Base-by-base conservation (phyloP, 2,888 invertebrate species). In the Melikaiella ostensackeni region DNA sequence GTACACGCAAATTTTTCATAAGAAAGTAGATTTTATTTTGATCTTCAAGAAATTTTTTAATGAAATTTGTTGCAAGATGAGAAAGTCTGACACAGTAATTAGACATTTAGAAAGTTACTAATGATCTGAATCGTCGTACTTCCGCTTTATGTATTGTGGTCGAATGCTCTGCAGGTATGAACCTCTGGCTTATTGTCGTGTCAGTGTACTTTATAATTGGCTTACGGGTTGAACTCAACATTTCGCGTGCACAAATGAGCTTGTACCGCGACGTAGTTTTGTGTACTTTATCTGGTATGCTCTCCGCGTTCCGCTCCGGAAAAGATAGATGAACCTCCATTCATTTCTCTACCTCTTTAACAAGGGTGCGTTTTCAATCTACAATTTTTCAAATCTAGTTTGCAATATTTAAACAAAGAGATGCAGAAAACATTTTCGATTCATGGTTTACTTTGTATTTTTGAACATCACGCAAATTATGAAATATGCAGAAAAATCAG, bases 171-270 rank as follows among this genome's bases (percentile, higher is more conserved):
- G 19, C 42, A 66, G 24, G 27, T 66, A 30, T 24, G 27, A 7
- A 42, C 27, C 42, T 66, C 42, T 66, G 66, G 66, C 66, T 66
- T 46, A 66, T 66, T 64, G 42, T 42, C 42, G 27, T 46, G 46
- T n/a, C 38, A 24, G 66, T 66, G 66, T 66, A 66, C 66, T 66
- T 66, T 24, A 66, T 46, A 66, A 66, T 66, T 66, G 66, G 66
- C 66, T 46, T 66, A 66, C 42, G 30, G 66, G 21, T 42, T 46
- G 66, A 66, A 66, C 66, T 66, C 66, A 66, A 46, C 66, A 66
- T 66, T 42, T 66, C 38, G 19, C 66, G 66, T 66, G 66, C 42
- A 46, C 42, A 42, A 66, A 66, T 66, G 64, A 66, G 64, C 64
- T 66, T 46, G 42, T 35, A 66, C 64, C 16, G 16, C 38, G 24